Base-by-base conservation (phyloP, 2,888 invertebrate species). In the Chrysolina oricalcia region DNA sequence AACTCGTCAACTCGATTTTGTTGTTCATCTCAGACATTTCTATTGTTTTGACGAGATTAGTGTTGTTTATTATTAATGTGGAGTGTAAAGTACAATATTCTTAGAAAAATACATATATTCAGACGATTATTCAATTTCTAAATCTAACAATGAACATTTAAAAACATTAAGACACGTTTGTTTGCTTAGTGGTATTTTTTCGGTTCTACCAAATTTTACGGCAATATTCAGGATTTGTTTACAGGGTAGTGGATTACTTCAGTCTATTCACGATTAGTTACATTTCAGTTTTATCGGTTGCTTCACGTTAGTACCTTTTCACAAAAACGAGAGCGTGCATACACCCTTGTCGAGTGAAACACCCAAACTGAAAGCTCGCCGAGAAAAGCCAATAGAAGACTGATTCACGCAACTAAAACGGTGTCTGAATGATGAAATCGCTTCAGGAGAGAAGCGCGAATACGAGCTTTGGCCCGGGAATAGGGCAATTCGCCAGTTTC, bases 301-400 rank as follows among this genome's bases (percentile, higher is more conserved):
- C 59, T 27, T 48, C 70, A 70, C 74, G 70, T 66, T 73, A 40
- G 11, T 63, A 40, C 68, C 48, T 66, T 23, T 23, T 40, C 65
- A 66, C 27, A 11, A 59, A 27, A 46, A 46, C 17, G 27, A 59
- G 27, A 71, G 70, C 72, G 56, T 48, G 65, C 79, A 81, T 79
- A 80, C 82, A 81, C 78, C 69, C 83, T 78, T 81, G 73, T 79
- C 84, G 81, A 83, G 77, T 80, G 85, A 82, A 84, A 84, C 85
- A 84, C 85, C 85, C 84, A 78, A 82, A 86, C 86, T 86, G 83
- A 76, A 84, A 84, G 85, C 85, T 84, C 80, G 83, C 83, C 80
- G 83, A 79, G 84, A 82, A 84, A 87, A 86, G 86, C 88, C 87
- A 85, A 87, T 87, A 86, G 86, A 87, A 87, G 86, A 85, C 85